Evolutionary conservation across 2,888 invertebrate species (phyloP).

Genomic region (Altica lythri): DNA sequence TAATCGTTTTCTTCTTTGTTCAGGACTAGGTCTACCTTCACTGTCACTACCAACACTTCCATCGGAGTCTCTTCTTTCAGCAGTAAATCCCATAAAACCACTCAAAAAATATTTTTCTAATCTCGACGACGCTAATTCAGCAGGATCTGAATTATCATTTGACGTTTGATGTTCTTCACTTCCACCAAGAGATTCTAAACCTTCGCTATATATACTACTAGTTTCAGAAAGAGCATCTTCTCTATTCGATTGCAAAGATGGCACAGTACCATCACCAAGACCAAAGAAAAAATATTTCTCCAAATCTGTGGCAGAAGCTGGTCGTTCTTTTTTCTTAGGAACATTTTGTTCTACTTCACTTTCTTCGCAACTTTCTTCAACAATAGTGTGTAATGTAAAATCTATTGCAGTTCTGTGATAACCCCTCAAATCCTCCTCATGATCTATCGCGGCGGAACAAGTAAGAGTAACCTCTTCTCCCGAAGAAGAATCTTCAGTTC

Average conservation of each 20-base stretch:
- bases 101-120: slow-evolving; percentile 89
- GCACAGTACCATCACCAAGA: slow-evolving; percentile 68
- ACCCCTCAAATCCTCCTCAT: slow-evolving; percentile 81
- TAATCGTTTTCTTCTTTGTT: slow-evolving; percentile 79
- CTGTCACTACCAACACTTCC: slow-evolving; percentile 91
- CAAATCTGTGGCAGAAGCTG: slow-evolving; percentile 78
- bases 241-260: slow-evolving; percentile 58
- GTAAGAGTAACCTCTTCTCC: slow-evolving; percentile 67
- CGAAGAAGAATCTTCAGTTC: slow-evolving; percentile 68
- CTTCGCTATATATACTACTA: slow-evolving; percentile 84
- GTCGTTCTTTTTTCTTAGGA: slow-evolving; percentile 65
- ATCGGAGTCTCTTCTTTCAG: slow-evolving; percentile 77
- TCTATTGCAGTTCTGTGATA: slow-evolving; percentile 83
- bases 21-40: slow-evolving; percentile 86
- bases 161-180: slow-evolving; percentile 55
- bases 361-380: slow-evolving; percentile 94
- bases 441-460: slow-evolving; percentile 64
- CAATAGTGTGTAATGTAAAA: slow-evolving; percentile 89
- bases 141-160: slow-evolving; percentile 62
- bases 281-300: slow-evolving; percentile 92
- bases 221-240: slow-evolving; percentile 79
- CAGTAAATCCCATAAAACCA: slow-evolving; percentile 82
- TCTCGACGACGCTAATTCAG: slow-evolving; percentile 80
- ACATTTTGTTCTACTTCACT: slow-evolving; percentile 76
- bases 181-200: slow-evolving; percentile 73